These are phyloP conservation scores for Homarus americanus DNA, from an alignment of 1,140 invertebrate species.

Conservation along the genomic window DNA sequence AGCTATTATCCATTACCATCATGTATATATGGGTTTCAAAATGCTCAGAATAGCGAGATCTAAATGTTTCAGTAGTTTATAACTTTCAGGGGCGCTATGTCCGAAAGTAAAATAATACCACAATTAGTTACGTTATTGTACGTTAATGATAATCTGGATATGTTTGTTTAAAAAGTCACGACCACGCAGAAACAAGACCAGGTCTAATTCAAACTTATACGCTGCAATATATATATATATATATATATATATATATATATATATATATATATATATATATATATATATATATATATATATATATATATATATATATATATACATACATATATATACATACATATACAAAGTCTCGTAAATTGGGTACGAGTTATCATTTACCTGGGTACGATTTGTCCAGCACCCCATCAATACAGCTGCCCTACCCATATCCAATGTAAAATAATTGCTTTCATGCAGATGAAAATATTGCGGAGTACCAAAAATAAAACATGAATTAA, in stretches of 20 bases:
- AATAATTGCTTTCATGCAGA: background rate
- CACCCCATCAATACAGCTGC: no score
- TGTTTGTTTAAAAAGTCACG: background rate
- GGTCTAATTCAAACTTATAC: background rate
- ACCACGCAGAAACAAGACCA: background rate
- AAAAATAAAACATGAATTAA: background rate
- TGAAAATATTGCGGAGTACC: background rate
- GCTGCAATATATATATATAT: background rate
- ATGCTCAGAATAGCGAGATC: no score
- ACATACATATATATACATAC: conserved; percentile 21
- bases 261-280: background rate
- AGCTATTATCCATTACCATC: background rate
- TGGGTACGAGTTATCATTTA: background rate
- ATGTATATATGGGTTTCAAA: no score
- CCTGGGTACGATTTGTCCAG: background rate
- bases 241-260: background rate
- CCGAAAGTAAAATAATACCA: no score
- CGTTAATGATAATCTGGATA: background rate
- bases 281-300: conserved; percentile 35
- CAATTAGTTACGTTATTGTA: no score
- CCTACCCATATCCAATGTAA: background rate
- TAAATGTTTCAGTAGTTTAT: no score
- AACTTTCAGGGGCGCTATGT: no score
- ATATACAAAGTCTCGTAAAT: background rate
- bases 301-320: conserved; percentile 22